Percentiles rank a stretch among this genome's conserved stretches.
Conservation (phyloP, 2,797 vertebrate genomes). For the Lophotriccus pileatus region DNA sequence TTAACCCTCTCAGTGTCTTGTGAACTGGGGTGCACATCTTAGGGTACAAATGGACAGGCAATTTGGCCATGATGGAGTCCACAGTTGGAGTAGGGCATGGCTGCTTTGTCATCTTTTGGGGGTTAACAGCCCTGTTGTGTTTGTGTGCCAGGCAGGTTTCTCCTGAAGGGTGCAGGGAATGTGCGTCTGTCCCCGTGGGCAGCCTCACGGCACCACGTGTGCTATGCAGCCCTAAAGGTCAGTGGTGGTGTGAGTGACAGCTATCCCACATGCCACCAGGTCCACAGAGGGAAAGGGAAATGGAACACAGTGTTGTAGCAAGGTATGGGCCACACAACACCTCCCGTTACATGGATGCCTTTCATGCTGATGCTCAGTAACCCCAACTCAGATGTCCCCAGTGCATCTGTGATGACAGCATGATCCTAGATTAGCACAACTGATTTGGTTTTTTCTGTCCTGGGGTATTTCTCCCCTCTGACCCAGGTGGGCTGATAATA, state of each 20-base stretch:
- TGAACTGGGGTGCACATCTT: neutral
- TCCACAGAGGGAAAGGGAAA: neutral
- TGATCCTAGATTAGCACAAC: neutral
- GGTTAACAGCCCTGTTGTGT: neutral
- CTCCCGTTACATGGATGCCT: accelerated
- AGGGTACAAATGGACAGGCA: neutral
- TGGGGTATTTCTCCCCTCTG: neutral
- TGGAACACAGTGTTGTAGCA: neutral
- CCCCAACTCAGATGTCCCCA: neutral
- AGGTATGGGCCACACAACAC: neutral
- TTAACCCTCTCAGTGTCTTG: neutral
- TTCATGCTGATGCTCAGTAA: neutral
- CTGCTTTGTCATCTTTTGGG: neutral
- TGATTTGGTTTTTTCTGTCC: neutral
- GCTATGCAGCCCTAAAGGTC: neutral
- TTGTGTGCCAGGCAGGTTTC: neutral
- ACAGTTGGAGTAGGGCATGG: accelerated
- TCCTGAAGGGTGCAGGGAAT: neutral
- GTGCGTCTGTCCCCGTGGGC: neutral
- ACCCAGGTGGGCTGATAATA: accelerated
- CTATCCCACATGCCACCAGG: neutral
- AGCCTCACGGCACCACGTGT: accelerated
- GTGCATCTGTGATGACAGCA: neutral
- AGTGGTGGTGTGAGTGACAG: neutral
- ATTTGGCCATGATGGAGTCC: neutral